Percentiles rank a stretch among this genome's conserved stretches.
Conservation (phyloP, 2,888 invertebrate genomes). For the Apeira syringaria region DNA sequence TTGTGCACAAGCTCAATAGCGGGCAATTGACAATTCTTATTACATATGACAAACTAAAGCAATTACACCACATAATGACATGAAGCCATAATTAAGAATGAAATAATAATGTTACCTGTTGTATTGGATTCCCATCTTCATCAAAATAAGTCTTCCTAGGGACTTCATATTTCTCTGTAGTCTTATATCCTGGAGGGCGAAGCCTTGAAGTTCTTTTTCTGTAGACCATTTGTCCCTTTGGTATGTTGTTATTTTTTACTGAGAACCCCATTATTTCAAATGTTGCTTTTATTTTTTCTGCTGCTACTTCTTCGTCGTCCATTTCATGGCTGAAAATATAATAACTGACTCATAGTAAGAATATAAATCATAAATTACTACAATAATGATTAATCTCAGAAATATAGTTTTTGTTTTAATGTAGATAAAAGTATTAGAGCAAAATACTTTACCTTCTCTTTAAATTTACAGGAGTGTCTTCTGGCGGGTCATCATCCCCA, state of each 20-base stretch:
- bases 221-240: conserved; percentile 85
- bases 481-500: conserved; percentile 78
- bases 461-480: conserved; percentile 74
- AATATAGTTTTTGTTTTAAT: too few species aligned
- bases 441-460: conserved; percentile 74
- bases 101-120: too few species aligned
- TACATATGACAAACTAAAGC: too few species aligned
- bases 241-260: conserved; percentile 53
- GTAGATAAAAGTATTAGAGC: too few species aligned
- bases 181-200: conserved; percentile 67
- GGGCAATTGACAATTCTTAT: too few species aligned
- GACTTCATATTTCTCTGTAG: conserved; percentile 36
- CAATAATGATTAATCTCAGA: too few species aligned
- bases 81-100: too few species aligned
- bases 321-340: conserved; percentile 80
- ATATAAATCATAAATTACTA: too few species aligned
- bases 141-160: conserved; percentile 86
- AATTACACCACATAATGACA: too few species aligned
- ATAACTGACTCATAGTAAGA: too few species aligned
- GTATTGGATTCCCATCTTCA: conserved; percentile 85
- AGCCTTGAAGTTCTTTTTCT: conserved; percentile 85
- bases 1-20: too few species aligned
- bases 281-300: conserved; percentile 85
- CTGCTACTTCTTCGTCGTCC: conserved; percentile 69
- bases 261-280: conserved; percentile 86